phyloP scores from a whole-genome alignment of 2,113 vertebrate genomes.

The Leptosomus discolor region DNA sequence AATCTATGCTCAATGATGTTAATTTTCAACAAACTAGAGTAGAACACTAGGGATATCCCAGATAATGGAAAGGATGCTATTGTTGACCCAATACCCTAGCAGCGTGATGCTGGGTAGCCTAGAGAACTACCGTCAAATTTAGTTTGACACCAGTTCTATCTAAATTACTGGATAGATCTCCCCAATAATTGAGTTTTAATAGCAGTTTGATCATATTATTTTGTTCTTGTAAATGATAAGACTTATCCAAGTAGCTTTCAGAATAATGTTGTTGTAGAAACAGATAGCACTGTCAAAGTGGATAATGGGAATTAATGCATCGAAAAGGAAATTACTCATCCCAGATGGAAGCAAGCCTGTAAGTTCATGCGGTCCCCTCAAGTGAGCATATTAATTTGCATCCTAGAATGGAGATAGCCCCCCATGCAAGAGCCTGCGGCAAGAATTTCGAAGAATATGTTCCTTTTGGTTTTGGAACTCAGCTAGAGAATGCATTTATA shows the following conservation, averaged over 20 bases:
- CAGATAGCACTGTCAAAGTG: neutral
- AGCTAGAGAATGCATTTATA: neutral
- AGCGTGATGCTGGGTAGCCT: neutral
- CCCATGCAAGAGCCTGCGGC: neutral
- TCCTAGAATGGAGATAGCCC: neutral
- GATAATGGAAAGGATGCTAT: neutral
- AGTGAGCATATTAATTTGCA: neutral
- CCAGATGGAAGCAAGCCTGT: neutral
- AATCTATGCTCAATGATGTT: neutral
- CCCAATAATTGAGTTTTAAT: neutral
- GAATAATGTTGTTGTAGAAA: neutral
- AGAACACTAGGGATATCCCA: neutral
- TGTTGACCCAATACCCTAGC: neutral
- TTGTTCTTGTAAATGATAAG: neutral
- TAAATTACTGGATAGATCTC: neutral
- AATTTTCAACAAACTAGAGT: neutral
- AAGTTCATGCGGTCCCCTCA: neutral
- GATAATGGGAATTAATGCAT: neutral
- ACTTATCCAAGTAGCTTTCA: neutral
- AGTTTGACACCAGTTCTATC: neutral
- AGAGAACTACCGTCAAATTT: neutral
- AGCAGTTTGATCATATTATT: neutral
- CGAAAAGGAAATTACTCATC: neutral
- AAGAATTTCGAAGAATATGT: neutral
- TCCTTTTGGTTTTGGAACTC: neutral